phyloP scores from a whole-genome alignment of 2,113 vertebrate genomes.

The Cranoglanis bouderius region DNA sequence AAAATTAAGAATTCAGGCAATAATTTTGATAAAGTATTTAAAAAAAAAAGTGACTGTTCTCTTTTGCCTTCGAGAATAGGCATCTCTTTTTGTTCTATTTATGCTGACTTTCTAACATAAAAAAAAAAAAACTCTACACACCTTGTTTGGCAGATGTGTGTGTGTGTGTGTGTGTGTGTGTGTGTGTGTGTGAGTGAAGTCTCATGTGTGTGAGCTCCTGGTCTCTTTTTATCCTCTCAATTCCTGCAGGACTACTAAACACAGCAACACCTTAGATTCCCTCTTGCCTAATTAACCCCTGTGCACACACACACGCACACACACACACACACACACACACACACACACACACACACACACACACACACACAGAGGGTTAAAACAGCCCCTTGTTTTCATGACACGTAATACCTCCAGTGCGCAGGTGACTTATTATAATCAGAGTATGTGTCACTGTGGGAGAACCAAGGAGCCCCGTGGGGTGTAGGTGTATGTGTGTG shows the following conservation, averaged over 20 bases:
- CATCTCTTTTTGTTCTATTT: not conserved
- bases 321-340: conserved; percentile 16
- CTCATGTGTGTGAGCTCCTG: conserved; percentile 26
- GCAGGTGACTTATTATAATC: conserved; percentile 23
- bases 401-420: conserved; percentile 15
- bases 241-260: conserved; percentile 29
- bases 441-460: not conserved
- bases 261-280: conserved; percentile 48
- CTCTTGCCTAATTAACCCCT: conserved; percentile 49
- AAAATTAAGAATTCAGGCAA: not conserved
- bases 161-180: conserved; percentile 14
- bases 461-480: not conserved
- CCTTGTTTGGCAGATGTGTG: not conserved
- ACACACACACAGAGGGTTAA: conserved; percentile 27
- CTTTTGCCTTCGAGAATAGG: not conserved
- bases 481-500: not conserved
- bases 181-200: conserved; percentile 32
- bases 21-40: not conserved
- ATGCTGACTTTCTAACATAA: not conserved
- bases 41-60: no score
- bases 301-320: conserved; percentile 8
- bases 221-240: not conserved
- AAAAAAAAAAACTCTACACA: not conserved
- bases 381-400: conserved; percentile 44
- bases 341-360: not conserved